Conservation (phyloP, 2,888 invertebrate species). For the Lasiommata megera region DNA sequence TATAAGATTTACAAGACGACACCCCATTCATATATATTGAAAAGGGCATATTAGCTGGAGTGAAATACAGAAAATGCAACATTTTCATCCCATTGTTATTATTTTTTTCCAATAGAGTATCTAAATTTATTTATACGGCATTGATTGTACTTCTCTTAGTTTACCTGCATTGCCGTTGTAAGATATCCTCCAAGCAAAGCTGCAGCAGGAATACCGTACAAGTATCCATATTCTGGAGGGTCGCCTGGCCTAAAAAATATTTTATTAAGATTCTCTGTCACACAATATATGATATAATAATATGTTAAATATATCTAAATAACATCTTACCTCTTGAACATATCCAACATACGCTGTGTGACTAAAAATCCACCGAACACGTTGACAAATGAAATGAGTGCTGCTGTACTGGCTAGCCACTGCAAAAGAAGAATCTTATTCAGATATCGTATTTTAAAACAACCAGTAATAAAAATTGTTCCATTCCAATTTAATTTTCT, state of each 20-base stretch:
- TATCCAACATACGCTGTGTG: conserved; percentile 95
- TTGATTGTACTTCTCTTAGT: not conserved
- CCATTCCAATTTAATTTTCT: no score
- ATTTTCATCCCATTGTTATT: no score
- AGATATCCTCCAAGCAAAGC: conserved; percentile 86
- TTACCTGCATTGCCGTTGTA: conserved; percentile 81
- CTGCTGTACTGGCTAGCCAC: conserved; percentile 90
- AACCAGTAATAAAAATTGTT: no score
- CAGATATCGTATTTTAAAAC: not conserved
- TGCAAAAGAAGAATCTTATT: conserved; percentile 43
- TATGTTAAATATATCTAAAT: not conserved
- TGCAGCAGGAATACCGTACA: conserved; percentile 89
- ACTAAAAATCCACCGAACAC: conserved; percentile 95
- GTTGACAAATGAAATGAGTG: conserved; percentile 94
- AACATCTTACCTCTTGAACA: conserved; percentile 88
- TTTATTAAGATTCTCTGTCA: not conserved
- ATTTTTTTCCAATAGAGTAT: no score
- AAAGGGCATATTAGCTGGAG: no score
- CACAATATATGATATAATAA: no score
- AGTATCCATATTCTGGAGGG: conserved; percentile 91
- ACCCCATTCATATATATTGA: no score
- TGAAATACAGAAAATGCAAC: no score
- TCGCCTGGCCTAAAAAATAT: conserved; percentile 83
- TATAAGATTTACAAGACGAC: no score
- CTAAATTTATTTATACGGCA: no score